These are phyloP conservation scores for Hippocampus mohnikei DNA, from an alignment of 2,113 vertebrate genomes.

Conservation along the genomic window DNA sequence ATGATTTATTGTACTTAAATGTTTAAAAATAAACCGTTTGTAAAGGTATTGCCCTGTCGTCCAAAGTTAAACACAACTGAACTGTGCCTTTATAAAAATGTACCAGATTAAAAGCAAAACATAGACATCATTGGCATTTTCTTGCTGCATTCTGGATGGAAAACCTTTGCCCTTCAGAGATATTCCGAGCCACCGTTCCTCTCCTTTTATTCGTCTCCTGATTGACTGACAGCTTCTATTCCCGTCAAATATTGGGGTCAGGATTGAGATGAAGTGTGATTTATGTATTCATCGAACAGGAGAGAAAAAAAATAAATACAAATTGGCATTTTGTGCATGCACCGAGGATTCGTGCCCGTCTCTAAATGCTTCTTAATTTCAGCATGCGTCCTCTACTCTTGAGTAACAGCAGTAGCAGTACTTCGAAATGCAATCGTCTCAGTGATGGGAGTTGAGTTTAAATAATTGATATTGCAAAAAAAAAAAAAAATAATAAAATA, in stretches of 20 bases:
- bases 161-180: background rate
- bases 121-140: background rate
- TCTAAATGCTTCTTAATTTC: background rate
- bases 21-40: no score
- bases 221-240: slow-evolving; percentile 11
- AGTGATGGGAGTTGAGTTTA: background rate
- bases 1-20: no score
- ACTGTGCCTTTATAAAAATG: background rate
- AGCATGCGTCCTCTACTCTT: background rate
- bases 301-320: background rate
- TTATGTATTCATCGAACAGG: background rate
- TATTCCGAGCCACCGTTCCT: background rate
- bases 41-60: no score
- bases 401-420: no score
- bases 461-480: background rate
- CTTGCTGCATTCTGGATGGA: background rate
- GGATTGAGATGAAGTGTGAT: background rate
- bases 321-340: background rate
- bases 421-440: background rate
- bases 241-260: slow-evolving; percentile 12
- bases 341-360: background rate
- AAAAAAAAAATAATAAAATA: no score
- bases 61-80: no score
- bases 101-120: background rate
- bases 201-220: slow-evolving; percentile 6